Conservation (phyloP, 2,113 vertebrate species). For the Gadus macrocephalus region DNA sequence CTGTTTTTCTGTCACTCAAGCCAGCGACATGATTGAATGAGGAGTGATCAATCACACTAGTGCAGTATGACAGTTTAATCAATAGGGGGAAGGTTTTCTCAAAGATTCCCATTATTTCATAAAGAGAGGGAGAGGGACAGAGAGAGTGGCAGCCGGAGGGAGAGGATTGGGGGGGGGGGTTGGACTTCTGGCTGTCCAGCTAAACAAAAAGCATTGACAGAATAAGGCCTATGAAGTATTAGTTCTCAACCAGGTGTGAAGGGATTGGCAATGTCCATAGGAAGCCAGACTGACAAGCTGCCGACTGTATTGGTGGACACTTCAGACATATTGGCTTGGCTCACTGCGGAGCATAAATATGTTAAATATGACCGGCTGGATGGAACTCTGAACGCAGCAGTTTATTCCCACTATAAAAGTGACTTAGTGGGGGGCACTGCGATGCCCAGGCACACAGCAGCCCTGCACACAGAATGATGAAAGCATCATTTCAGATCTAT, state of each 20-base stretch:
- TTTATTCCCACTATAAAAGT: conserved; percentile 5
- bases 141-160: too few species aligned
- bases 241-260: conserved; percentile 44
- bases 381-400: conserved; percentile 28
- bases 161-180: neutral
- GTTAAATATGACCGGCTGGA: conserved; percentile 45
- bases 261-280: conserved; percentile 41
- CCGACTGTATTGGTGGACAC: conserved; percentile 26
- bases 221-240: conserved; percentile 41
- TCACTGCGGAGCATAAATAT: conserved; percentile 37
- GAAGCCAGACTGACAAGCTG: conserved; percentile 42
- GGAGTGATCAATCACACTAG: conserved; percentile 64
- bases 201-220: conserved; percentile 28
- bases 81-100: conserved; percentile 43
- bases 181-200: conserved; percentile 11
- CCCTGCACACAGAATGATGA: conserved; percentile 14
- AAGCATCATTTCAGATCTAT: neutral
- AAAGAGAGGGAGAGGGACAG: conserved; percentile 14
- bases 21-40: conserved; percentile 58
- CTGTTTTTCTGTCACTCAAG: conserved; percentile 50
- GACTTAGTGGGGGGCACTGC: conserved; percentile 10
- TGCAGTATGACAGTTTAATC: conserved; percentile 66
- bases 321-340: conserved; percentile 29
- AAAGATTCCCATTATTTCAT: conserved; percentile 47
- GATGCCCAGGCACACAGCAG: conserved; percentile 32